A percentile compares a stretch with the other conserved stretches of the same genome.
Evolutionary conservation across 2,888 invertebrate genomes (phyloP).

Genomic region (Bruchidius siliquastri): DNA sequence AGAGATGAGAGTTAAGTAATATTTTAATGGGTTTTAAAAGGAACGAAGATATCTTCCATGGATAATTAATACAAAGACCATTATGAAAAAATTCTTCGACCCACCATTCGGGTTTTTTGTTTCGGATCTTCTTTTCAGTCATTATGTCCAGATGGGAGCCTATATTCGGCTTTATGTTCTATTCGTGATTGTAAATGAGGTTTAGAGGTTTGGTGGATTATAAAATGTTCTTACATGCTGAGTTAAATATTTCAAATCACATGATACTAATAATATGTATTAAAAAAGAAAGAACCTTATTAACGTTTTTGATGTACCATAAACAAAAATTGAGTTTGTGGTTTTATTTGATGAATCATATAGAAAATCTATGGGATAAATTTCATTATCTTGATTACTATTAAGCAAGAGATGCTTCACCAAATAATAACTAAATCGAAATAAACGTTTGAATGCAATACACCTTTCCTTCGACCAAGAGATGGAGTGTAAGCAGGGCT

Average conservation of each 20-base stretch:
- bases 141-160: not conserved
- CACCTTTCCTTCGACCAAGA: not conserved
- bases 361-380: no score
- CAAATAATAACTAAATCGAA: no score
- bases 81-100: slow-evolving; percentile 3
- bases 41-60: slow-evolving; percentile 13
- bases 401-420: no score
- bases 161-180: not conserved
- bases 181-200: not conserved
- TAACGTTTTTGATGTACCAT: no score
- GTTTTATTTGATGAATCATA: no score
- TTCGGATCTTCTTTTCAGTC: not conserved
- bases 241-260: not conserved
- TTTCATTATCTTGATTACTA: no score
- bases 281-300: no score
- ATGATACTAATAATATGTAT: no score
- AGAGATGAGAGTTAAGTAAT: slow-evolving; percentile 5
- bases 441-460: not conserved
- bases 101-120: not conserved
- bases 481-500: not conserved
- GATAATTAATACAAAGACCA: slow-evolving; percentile 19
- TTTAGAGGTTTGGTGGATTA: not conserved
- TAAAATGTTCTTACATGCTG: not conserved
- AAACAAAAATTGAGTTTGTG: no score
- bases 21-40: slow-evolving; percentile 17